Percentiles rank a stretch among this genome's conserved stretches.
Evolutionary conservation across 2,113 vertebrate species (phyloP).

Genomic region (Diadophis punctatus): DNA sequence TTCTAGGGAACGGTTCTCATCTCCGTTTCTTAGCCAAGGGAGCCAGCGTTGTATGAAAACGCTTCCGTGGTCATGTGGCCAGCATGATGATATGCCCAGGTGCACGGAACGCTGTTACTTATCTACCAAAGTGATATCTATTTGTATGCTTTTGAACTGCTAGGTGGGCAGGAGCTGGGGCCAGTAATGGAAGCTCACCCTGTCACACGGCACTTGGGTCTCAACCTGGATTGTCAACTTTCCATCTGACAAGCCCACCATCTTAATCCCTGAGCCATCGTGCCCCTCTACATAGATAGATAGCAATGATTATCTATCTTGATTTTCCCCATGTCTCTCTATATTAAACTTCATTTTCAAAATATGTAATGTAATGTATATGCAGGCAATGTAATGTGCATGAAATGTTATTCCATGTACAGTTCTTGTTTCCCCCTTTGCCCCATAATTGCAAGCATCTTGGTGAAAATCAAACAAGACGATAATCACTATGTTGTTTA

Average conservation of each 20-base stretch:
- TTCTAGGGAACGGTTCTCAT: neutral
- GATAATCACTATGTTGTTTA: neutral
- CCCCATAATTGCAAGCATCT: neutral
- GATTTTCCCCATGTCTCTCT: neutral
- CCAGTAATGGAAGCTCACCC: neutral
- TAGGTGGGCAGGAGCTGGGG: neutral
- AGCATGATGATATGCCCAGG: neutral
- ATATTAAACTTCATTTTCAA: conserved; percentile 6
- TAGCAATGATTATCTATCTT: neutral
- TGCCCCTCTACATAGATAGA: neutral
- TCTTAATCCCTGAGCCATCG: neutral
- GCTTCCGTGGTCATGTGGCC: neutral
- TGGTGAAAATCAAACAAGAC: neutral
- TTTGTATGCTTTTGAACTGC: neutral
- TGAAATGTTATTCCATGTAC: neutral
- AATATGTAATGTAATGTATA: too few species aligned
- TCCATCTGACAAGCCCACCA: too few species aligned
- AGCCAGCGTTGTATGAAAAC: neutral
- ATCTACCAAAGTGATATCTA: neutral
- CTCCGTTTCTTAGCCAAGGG: neutral
- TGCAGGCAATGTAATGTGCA: neutral
- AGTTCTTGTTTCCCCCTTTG: neutral
- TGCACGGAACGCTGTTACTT: neutral
- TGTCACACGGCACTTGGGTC: neutral
- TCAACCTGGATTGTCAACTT: neutral